phyloP scores from a whole-genome alignment of 2,797 vertebrate species.

The Chaetophractus vellerosus region DNA sequence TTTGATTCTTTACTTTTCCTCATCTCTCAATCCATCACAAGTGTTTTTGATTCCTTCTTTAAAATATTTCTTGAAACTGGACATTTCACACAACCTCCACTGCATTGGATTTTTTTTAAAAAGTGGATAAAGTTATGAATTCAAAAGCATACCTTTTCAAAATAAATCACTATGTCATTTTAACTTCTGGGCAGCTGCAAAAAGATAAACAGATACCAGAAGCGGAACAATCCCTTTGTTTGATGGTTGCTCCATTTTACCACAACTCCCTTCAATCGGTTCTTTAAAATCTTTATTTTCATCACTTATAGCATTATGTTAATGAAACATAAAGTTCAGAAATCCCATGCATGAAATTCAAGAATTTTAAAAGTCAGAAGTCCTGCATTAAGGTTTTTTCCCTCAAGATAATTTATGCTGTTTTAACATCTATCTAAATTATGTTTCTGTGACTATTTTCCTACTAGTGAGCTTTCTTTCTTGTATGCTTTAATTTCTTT shows the following conservation, averaged over 20 bases:
- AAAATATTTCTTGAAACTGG: slow-evolving; percentile 40
- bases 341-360: slow-evolving; percentile 27
- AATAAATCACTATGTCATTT: background rate
- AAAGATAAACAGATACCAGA: background rate
- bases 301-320: background rate
- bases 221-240: background rate
- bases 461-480: slow-evolving; percentile 37
- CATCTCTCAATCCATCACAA: background rate
- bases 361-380: slow-evolving; percentile 30
- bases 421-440: slow-evolving; percentile 24
- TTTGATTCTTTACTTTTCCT: slow-evolving; percentile 16
- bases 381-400: slow-evolving; percentile 31
- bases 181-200: background rate
- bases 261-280: background rate
- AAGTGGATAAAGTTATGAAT: background rate
- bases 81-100: background rate
- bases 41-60: slow-evolving; percentile 20
- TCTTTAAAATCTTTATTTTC: slow-evolving; percentile 50
- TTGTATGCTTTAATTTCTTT: slow-evolving; percentile 20
- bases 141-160: slow-evolving; percentile 32
- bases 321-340: slow-evolving; percentile 24
- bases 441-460: slow-evolving; percentile 44
- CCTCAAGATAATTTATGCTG: slow-evolving; percentile 22
- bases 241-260: background rate
- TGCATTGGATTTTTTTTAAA: background rate